These are phyloP conservation scores for Lasius platythorax DNA, from an alignment of 2,888 invertebrate species.

Conservation along the genomic window DNA sequence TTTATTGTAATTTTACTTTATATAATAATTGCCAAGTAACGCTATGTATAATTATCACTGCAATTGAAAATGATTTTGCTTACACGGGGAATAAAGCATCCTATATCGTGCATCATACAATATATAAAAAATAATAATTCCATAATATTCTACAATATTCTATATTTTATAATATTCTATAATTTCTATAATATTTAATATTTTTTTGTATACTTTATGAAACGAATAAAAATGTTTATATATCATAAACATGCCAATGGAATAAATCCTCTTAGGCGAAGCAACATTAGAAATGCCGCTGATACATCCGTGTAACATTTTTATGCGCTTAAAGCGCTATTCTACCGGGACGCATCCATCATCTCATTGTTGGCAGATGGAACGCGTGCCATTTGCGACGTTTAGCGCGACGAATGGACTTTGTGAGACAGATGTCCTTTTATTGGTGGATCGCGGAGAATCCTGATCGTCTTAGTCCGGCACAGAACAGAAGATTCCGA, in stretches of 20 bases:
- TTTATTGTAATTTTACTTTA: background rate
- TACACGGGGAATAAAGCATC: background rate
- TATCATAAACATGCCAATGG: background rate
- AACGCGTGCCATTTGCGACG: slow-evolving; percentile 73
- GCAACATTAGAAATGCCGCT: background rate
- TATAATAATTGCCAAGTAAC: background rate
- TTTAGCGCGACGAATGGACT: slow-evolving; percentile 73
- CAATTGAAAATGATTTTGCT: background rate
- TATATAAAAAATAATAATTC: background rate
- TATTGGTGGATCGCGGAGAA: slow-evolving; percentile 60
- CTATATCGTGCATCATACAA: background rate
- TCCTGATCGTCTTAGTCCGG: background rate
- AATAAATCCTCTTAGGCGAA: background rate
- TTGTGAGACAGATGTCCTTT: slow-evolving; percentile 75
- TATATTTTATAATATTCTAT: too few relatives aligned
- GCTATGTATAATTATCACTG: background rate
- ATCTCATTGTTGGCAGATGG: slow-evolving; percentile 79
- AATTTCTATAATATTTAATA: too few relatives aligned
- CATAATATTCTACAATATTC: too few relatives aligned
- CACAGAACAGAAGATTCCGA: slow-evolving; percentile 9
- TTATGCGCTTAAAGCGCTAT: slow-evolving; percentile 19
- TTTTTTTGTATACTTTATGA: background rate
- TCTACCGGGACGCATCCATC: slow-evolving; percentile 77
- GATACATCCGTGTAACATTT: background rate
- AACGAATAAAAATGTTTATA: background rate